These are phyloP conservation scores for Deilephila elpenor DNA, from an alignment of 2,888 invertebrate genomes.

Conservation along the genomic window DNA sequence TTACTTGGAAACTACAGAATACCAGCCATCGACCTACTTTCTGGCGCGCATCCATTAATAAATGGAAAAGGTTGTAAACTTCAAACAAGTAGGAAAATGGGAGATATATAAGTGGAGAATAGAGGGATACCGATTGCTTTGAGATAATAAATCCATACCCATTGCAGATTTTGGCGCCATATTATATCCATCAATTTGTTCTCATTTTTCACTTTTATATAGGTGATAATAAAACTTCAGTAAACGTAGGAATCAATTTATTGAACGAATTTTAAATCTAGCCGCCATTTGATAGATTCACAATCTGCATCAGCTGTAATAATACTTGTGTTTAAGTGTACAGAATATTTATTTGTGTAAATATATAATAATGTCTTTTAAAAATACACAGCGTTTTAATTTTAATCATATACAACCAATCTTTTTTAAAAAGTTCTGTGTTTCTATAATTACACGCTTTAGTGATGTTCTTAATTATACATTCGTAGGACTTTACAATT, in stretches of 20 bases:
- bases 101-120: neutral
- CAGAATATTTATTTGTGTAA: conserved; percentile 18
- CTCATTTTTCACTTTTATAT: neutral
- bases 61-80: neutral
- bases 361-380: conserved; percentile 16
- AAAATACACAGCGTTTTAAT: neutral
- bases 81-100: neutral
- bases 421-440: no score
- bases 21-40: no score
- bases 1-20: no score
- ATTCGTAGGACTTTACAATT: neutral
- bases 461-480: neutral
- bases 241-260: conserved; percentile 32
- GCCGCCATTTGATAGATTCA: conserved; percentile 1
- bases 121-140: no score
- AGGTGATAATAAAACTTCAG: conserved; percentile 5
- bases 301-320: conserved; percentile 4
- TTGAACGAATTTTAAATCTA: conserved; percentile 26
- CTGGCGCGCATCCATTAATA: no score
- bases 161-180: no score
- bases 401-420: neutral
- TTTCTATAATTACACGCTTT: neutral
- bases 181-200: neutral
- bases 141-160: no score
- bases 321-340: neutral